Conservation (phyloP, 2,888 invertebrate genomes). For the Macaria notata region DNA sequence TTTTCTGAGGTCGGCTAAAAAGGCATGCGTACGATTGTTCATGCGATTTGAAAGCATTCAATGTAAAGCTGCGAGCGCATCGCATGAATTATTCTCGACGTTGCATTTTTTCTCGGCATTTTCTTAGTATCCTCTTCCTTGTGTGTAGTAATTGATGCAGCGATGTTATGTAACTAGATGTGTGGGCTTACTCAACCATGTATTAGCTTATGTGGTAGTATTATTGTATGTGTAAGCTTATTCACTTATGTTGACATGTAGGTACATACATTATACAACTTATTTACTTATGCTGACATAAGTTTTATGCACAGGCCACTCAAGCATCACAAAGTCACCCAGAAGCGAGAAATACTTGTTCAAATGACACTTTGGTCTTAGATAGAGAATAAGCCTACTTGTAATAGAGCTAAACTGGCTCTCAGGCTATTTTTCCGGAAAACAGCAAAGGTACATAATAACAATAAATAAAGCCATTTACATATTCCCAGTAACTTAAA, state of each 20-base stretch:
- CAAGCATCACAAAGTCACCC: too few relatives aligned
- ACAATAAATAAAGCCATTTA: too few relatives aligned
- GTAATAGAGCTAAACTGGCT: too few relatives aligned
- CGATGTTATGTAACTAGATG: conserved; percentile 59
- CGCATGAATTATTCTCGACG: conserved; percentile 66
- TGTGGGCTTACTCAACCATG: conserved; percentile 51
- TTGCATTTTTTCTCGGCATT: conserved; percentile 36
- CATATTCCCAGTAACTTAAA: too few relatives aligned
- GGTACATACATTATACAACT: neutral
- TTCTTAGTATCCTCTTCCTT: conserved; percentile 50
- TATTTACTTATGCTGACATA: too few relatives aligned
- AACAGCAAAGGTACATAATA: too few relatives aligned
- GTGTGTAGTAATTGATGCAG: conserved; percentile 60
- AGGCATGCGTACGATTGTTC: conserved; percentile 72
- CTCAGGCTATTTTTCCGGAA: too few relatives aligned
- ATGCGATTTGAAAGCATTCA: conserved; percentile 74
- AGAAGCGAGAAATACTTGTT: too few relatives aligned
- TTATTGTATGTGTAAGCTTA: neutral
- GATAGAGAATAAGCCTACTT: too few relatives aligned
- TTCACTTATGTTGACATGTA: neutral
- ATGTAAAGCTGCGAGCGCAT: conserved; percentile 68
- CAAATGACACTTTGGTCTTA: too few relatives aligned
- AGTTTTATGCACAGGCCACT: too few relatives aligned
- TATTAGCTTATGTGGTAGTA: neutral
- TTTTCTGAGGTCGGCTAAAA: conserved; percentile 38